A percentile compares a stretch with the other conserved stretches of the same genome.
Evolutionary conservation across 2,113 vertebrate genomes (phyloP).

Genomic region (Hiodon alosoides): DNA sequence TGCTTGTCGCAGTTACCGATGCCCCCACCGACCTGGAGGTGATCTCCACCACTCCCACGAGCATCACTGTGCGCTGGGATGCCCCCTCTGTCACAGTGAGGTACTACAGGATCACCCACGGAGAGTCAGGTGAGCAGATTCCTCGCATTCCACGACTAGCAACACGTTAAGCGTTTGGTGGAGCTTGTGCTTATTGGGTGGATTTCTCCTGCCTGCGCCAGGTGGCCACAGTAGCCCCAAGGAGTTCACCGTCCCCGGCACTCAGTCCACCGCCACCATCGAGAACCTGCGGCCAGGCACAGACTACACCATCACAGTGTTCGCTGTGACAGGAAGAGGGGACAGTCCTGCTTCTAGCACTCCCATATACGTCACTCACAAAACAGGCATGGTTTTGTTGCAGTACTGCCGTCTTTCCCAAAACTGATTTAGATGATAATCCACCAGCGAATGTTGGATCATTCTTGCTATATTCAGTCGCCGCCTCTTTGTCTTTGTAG

Average conservation of each 20-base stretch:
- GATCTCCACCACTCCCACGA: conserved; percentile 71
- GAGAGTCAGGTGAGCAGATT: conserved; percentile 72
- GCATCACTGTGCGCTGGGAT: conserved; percentile 82
- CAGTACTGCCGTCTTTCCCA: not conserved
- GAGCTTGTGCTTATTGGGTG: not conserved
- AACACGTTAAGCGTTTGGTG: not conserved
- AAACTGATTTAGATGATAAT: not conserved
- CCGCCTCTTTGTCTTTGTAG: conserved; percentile 46
- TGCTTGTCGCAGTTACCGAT: conserved; percentile 74
- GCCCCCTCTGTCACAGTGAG: conserved; percentile 87
- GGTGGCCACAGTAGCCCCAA: conserved; percentile 74
- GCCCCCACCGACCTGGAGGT: conserved; percentile 85
- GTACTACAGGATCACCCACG: conserved; percentile 88
- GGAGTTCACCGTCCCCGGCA: conserved; percentile 87
- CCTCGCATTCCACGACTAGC: not conserved
- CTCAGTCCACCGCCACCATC: conserved; percentile 77
- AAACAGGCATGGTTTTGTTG: conserved; percentile 65
- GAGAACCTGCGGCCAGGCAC: conserved; percentile 76
- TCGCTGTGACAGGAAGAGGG: conserved; percentile 88
- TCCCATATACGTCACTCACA: conserved; percentile 81
- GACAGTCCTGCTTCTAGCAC: conserved; percentile 95
- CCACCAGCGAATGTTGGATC: too few relatives aligned
- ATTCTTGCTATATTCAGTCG: not conserved
- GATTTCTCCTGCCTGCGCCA: conserved; percentile 32
- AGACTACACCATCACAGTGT: conserved; percentile 85